Percentiles rank a stretch among this genome's conserved stretches.
Conservation (phyloP, 2,113 vertebrate species). For the Lampris megalopsis region DNA sequence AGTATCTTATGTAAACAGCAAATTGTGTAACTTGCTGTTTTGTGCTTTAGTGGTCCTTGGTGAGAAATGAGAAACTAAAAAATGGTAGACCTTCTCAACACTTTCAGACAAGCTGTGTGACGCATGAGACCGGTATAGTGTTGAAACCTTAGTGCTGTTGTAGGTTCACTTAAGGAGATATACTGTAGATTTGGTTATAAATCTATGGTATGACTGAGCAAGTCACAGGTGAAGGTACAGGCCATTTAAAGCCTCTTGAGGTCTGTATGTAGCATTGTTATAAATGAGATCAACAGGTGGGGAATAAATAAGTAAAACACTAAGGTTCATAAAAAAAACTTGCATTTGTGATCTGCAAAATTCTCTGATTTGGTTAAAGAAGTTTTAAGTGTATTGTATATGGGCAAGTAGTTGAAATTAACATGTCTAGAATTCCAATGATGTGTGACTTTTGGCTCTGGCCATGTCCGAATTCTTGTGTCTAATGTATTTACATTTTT, state of each 20-base stretch:
- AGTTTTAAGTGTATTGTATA: neutral
- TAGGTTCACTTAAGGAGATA: constrained; percentile 18
- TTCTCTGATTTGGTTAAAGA: neutral
- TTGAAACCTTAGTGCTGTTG: neutral
- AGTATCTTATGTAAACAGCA: constrained; percentile 2
- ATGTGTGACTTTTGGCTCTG: constrained; percentile 14
- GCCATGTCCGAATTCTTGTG: neutral
- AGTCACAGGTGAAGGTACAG: constrained; percentile 31
- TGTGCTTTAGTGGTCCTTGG: constrained; percentile 17
- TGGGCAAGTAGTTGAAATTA: too few species aligned
- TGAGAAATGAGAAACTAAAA: constrained; percentile 15
- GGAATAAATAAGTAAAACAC: constrained; percentile 17
- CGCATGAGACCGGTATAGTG: constrained; percentile 4
- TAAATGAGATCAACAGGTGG: neutral
- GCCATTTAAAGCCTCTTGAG: constrained; percentile 14
- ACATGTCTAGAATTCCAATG: neutral
- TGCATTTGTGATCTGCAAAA: neutral
- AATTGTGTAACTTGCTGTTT: neutral
- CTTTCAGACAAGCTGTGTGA: neutral
- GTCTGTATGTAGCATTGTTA: constrained; percentile 35
- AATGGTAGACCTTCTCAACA: neutral
- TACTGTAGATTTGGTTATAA: constrained; percentile 14
- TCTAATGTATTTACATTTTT: constrained; percentile 7
- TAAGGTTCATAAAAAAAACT: constrained; percentile 19
- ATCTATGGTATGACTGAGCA: constrained; percentile 33